phyloP scores from a whole-genome alignment of 2,113 vertebrate species.

The Struthidea cinerea region DNA sequence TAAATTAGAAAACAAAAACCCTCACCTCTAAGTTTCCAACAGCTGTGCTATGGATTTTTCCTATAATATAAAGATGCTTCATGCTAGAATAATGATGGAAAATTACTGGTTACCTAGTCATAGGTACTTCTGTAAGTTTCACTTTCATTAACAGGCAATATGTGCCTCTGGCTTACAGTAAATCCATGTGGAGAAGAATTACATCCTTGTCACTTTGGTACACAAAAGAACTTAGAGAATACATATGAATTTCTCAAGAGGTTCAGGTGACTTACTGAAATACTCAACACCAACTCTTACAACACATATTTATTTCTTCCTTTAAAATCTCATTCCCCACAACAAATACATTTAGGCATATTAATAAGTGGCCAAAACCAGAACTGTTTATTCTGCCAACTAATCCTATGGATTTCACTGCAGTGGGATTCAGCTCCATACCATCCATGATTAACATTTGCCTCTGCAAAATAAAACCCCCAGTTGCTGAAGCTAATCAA shows the following conservation, averaged over 20 bases:
- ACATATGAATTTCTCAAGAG: not conserved
- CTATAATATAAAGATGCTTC: not conserved
- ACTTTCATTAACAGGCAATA: not conserved
- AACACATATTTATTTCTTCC: not conserved
- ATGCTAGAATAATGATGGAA: not conserved
- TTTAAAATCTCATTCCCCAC: constrained; percentile 1
- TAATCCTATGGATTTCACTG: constrained; percentile 8
- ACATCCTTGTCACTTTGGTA: not conserved
- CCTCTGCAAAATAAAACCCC: not conserved
- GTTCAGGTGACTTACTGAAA: not conserved
- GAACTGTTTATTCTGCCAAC: constrained; percentile 1
- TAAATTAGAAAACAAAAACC: not conserved
- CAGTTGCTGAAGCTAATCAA: not conserved
- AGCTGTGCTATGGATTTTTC: not conserved
- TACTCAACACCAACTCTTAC: not conserved
- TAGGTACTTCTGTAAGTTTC: not conserved
- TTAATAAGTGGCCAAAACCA: not conserved
- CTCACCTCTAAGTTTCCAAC: not conserved
- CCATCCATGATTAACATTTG: not conserved
- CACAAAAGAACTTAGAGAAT: not conserved
- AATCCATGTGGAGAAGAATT: not conserved
- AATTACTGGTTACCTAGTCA: not conserved
- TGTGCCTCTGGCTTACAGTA: not conserved
- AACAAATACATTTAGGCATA: constrained; percentile 14
- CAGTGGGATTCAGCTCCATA: not conserved